phyloP scores from a whole-genome alignment of 1,140 invertebrate species.

The Stegodyphus dumicola region DNA sequence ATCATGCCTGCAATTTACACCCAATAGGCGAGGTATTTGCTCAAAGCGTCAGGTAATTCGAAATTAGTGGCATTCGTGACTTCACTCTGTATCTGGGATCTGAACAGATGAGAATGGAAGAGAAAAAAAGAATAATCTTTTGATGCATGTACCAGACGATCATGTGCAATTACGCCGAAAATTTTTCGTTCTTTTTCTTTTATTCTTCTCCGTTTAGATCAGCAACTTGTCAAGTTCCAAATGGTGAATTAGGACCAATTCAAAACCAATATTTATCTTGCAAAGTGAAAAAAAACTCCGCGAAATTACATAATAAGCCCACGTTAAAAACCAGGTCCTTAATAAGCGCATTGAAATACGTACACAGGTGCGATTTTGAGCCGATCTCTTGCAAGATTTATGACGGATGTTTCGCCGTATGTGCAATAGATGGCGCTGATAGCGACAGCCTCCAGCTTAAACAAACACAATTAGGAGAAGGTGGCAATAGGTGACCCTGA shows the following conservation, averaged over 20 bases:
- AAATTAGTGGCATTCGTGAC: slow-evolving; percentile 57
- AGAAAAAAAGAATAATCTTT: slow-evolving; percentile 1
- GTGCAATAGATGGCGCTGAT: slow-evolving; percentile 61
- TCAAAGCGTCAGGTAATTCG: slow-evolving; percentile 59
- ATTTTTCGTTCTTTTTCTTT: not conserved
- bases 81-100: slow-evolving; percentile 16
- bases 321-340: not conserved
- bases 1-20: slow-evolving; percentile 55
- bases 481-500: slow-evolving; percentile 53
- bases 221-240: slow-evolving; percentile 9
- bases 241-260: slow-evolving; percentile 50
- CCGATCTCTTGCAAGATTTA: slow-evolving; percentile 43
- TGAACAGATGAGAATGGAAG: not conserved
- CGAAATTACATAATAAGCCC: slow-evolving; percentile 38
- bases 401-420: slow-evolving; percentile 48
- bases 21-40: slow-evolving; percentile 52
- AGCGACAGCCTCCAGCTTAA: slow-evolving; percentile 51
- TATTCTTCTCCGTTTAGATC: slow-evolving; percentile 3
- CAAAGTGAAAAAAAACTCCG: slow-evolving; percentile 50
- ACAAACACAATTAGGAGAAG: slow-evolving; percentile 60
- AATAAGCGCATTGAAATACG: slow-evolving; percentile 1
- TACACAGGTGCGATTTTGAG: slow-evolving; percentile 25
- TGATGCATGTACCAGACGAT: slow-evolving; percentile 43
- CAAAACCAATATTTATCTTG: slow-evolving; percentile 59
- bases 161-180: slow-evolving; percentile 47